A percentile compares a stretch with the other conserved stretches of the same genome.
These are phyloP conservation scores for Sabatieria punctata DNA, from an alignment of 2,888 invertebrate species.

Conservation along the genomic window DNA sequence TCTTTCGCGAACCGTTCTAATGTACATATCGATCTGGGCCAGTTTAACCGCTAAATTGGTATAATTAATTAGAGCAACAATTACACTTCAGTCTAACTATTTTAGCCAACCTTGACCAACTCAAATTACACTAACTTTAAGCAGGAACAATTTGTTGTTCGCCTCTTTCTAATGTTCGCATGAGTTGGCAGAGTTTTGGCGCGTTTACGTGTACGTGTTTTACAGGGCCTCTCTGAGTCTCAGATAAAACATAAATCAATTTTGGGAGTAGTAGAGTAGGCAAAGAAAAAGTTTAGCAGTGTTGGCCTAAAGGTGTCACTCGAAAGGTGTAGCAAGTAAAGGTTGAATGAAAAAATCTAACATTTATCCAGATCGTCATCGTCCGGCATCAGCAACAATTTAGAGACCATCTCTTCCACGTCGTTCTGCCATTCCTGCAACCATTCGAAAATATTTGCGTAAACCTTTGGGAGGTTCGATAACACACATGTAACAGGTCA, in stretches of 20 bases:
- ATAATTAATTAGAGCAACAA: neutral
- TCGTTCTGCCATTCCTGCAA: conserved; percentile 10
- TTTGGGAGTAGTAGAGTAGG: too few species aligned
- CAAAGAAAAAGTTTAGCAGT: too few species aligned
- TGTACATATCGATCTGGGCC: conserved; percentile 5
- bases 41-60: conserved; percentile 6
- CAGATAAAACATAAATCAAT: too few species aligned
- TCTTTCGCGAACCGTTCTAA: conserved; percentile 1
- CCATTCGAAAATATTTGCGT: neutral
- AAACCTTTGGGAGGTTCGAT: too few species aligned
- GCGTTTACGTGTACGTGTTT: too few species aligned
- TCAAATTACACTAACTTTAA: neutral
- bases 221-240: too few species aligned
- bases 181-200: too few species aligned
- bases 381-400: neutral
- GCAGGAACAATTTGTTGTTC: too few species aligned
- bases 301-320: too few species aligned
- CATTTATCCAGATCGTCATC: conserved; percentile 9
- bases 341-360: neutral
- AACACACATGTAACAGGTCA: too few species aligned
- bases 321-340: too few species aligned
- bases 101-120: neutral
- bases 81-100: neutral
- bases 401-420: conserved; percentile 5
- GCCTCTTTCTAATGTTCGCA: too few species aligned